These are phyloP conservation scores for Paramormyrops kingsleyae DNA, from an alignment of 2,113 vertebrate genomes.

Conservation along the genomic window DNA sequence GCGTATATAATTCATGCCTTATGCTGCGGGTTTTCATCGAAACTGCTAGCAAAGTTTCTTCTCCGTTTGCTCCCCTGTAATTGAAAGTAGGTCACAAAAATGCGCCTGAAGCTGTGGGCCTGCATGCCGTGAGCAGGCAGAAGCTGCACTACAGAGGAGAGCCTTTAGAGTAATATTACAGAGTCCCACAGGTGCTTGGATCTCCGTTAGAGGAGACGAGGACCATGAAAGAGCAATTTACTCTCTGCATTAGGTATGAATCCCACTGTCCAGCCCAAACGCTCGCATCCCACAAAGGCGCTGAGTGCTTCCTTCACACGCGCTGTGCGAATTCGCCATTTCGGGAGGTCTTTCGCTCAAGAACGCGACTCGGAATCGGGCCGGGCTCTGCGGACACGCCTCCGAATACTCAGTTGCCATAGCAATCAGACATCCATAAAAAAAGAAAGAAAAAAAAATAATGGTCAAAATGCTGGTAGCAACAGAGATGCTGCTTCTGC, in stretches of 20 bases:
- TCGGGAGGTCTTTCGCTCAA: background rate
- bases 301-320: background rate
- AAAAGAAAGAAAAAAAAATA: background rate
- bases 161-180: background rate
- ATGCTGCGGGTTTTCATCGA: background rate
- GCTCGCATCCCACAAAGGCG: background rate
- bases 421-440: conserved; percentile 7
- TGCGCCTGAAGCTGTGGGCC: background rate
- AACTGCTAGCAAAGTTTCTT: background rate
- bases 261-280: background rate
- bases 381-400: background rate
- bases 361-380: background rate
- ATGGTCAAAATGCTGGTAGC: background rate
- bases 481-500: background rate
- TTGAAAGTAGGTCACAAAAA: background rate
- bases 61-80: background rate
- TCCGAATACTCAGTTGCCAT: conserved; percentile 7
- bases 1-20: background rate
- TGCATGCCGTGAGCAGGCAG: background rate
- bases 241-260: background rate
- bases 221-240: background rate
- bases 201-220: background rate
- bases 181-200: background rate
- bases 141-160: background rate
- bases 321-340: background rate